Evolutionary conservation across 2,113 vertebrate genomes (phyloP), one percentile per base, ranked within the genome.

Genomic region (Carollia perspicillata): DNA sequence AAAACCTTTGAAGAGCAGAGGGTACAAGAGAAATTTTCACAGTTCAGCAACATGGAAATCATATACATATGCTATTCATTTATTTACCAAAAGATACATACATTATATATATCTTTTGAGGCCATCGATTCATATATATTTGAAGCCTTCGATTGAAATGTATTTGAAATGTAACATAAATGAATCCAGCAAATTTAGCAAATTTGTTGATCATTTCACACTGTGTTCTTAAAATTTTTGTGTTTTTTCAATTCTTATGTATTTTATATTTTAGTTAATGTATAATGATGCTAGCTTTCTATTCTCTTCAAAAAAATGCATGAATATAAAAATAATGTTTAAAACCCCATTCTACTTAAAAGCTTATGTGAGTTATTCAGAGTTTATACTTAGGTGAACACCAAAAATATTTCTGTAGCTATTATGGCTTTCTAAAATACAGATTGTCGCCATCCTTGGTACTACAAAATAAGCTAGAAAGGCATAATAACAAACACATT

Each of bases 371-470:
- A 78, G 1, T 92, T 49, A 51, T 96, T 97, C 44, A 83, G 95
- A 84, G 30, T 77, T 97, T 97, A 37, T 71, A 23, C 95, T 98
- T 81, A 95, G 92, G 83, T 97, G 94, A 93, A 97, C 84, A 8
- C 37, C 75, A 8, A 81, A 40, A 95, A 86, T 97, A 96, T 96
- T 93, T 97, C 94, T 96, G 14, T 95, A 97, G 49, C 66, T 83
- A 72, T 72, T 47, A 40, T 72, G 96, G 96, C 90, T 92, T 72
- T 79, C 0, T 5, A 33, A 95, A 33, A 75, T 69, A 71, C 95
- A 93, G 35, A 49, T 26, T 85, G 1, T 33, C 12, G 83, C 4
- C 2, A 75, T 95, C 58, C 88, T 7, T 28, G 26, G 8, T 86
- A 17, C 37, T 85, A 93, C 44, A 69, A 92, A 96, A 40, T 37